Base-by-base conservation (phyloP, 2,888 invertebrate genomes). In the Mythimna ferrago region DNA sequence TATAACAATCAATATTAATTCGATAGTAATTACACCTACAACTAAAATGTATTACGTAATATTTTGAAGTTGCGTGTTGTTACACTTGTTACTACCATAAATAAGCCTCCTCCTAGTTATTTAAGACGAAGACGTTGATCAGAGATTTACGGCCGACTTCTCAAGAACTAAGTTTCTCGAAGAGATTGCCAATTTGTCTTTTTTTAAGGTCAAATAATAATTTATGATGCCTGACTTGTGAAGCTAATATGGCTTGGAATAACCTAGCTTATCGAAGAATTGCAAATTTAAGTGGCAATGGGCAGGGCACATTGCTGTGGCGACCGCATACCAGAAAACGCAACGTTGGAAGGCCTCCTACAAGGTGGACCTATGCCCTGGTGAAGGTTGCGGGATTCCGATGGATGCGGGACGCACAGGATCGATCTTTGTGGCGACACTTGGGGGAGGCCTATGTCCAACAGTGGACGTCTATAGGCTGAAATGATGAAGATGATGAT, bases 1-100 rank as follows among this genome's bases (percentile, higher is more conserved):
- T 35, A 26, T 7, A 53, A 41, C 53, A 73, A 61, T 56, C n/a
- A 21, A 72, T 53, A 60, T 61, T 26, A 56, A 61, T 60, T 2
- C 16, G 32, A 35, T 35, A 51, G 14, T 53, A 14, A 54, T 71
- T 48, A 10, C 26, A n/a, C 14, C 11, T 56, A 35, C 26, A 10
- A 63, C 44, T 11, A 56, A 21, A 51, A 14, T 57, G 4, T 3
- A 44, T 71, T 44, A 14, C 14, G 41, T 64, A 57, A 51, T 41
- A 35, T 56, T 77, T 58, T n/a, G 21, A 14, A 54, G 2, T 61
- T 41, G 6, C n/a, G 10, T 35, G 32, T 38, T 19, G n/a, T 76
- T 54, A 48, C 6, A 5, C 21, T 38, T 19, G n/a, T 76, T 54
- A 48, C 6, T 3, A 19, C 19, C 35, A 9, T 38, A 66, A 26